Conservation (phyloP, 2,888 invertebrate species). For the Nudaria mundana region DNA sequence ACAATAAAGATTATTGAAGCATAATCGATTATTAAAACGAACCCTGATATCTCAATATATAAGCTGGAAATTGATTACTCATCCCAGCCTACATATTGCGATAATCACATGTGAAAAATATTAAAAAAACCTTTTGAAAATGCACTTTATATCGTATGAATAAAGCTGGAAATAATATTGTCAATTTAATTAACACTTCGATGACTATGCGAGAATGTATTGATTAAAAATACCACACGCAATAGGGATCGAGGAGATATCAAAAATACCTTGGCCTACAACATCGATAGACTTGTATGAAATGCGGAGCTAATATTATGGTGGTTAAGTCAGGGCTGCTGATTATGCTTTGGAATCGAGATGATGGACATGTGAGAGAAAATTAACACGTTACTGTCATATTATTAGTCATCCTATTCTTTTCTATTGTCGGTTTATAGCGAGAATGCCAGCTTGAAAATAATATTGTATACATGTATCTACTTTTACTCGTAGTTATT, state of each 20-base stretch:
- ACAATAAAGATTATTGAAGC: constrained; percentile 17
- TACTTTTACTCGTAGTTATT: too few relatives aligned
- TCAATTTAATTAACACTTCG: constrained; percentile 27
- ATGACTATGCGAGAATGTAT: constrained; percentile 42
- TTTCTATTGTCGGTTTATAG: too few relatives aligned
- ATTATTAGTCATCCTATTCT: neutral
- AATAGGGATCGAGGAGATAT: constrained; percentile 30
- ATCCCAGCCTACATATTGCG: constrained; percentile 28
- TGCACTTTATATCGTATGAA: neutral
- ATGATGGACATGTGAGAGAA: constrained; percentile 34
- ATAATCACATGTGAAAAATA: constrained; percentile 26
- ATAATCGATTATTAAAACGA: constrained; percentile 41
- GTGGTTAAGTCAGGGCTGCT: constrained; percentile 13
- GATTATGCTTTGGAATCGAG: constrained; percentile 27
- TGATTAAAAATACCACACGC: constrained; percentile 48
- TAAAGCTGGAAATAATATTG: constrained; percentile 9
- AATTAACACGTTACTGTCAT: constrained; percentile 24
- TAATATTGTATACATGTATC: too few relatives aligned
- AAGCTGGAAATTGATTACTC: constrained; percentile 45
- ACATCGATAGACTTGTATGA: constrained; percentile 9
- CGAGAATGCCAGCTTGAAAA: too few relatives aligned
- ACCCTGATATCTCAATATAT: constrained; percentile 29
- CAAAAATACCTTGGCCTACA: constrained; percentile 28
- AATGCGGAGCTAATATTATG: neutral
- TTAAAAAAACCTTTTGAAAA: neutral